Evolutionary conservation across 2,797 vertebrate species (phyloP), one percentile per base, ranked within the genome.

Genomic region (Eospalax fontanierii): DNA sequence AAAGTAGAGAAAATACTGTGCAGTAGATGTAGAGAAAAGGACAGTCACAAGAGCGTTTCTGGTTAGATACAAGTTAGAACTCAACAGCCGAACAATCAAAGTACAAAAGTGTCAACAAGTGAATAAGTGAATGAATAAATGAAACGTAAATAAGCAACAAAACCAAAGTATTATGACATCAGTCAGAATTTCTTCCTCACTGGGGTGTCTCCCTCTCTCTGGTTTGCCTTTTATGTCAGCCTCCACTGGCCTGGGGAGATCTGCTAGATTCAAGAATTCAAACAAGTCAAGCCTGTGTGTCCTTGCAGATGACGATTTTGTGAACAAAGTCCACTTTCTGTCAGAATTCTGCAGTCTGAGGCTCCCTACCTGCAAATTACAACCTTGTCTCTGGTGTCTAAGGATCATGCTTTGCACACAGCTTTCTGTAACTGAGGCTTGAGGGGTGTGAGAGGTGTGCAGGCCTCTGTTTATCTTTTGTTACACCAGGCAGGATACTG

Each of bases 261-360:
- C 59, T 7, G 61, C 9, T 26, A 65, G 61, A 4, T 16, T 65
- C 61, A 65, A 22, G 7, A 65, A 73, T 86, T 24, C 84, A 86
- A 66, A 73, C 71, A 59, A 73, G 65, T 54, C 0, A 46, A 70
- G 33, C 35, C 63, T 68, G 43, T 26, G 65, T 70, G 83, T 73
- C 66, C 68, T 30, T n/a, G 46, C 84, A 73, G 68, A 86, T 73
- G 35, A 73, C 65, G 26, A 38, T 84, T 46, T 50, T 35, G 43
- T 84, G 82, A 84, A 21, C 65, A 68, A 70, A 84, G 82, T 21
- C 82, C 33, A 35, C 66, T 50, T 84, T 86, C 68, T 73, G 68
- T n/a, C 68, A 73, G 50, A 73, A 40, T 86, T 57, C 84, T 35
- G 24, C n/a, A 30, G n/a, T 73, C 68, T 59, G 68, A 59, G 68